These are phyloP conservation scores for Drosophila neocordata DNA, from an alignment of 1,140 invertebrate species.

Conservation along the genomic window DNA sequence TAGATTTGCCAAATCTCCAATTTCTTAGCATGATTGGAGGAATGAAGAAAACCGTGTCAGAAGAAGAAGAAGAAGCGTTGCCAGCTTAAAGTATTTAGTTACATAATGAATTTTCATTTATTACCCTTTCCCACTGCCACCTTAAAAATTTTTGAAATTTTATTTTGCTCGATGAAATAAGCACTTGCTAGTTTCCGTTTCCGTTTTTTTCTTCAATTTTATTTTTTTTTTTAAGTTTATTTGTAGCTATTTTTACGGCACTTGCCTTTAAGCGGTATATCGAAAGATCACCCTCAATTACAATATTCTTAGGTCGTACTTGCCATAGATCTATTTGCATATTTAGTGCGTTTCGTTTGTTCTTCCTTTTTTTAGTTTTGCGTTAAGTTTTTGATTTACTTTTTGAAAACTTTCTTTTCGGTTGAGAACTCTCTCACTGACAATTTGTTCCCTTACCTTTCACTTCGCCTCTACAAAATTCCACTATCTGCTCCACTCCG, in stretches of 20 bases:
- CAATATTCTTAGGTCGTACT: conserved; percentile 33
- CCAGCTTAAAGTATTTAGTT: neutral
- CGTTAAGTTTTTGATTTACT: conserved; percentile 44
- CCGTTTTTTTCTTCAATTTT: neutral
- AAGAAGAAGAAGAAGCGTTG: neutral
- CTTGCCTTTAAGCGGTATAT: conserved; percentile 24
- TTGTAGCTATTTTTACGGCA: conserved; percentile 25
- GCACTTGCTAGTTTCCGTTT: conserved; percentile 54
- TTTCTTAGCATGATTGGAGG: neutral
- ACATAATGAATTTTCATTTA: too few species aligned
- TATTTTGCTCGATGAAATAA: conserved; percentile 45
- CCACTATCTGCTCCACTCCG: conserved; percentile 43
- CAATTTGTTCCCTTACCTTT: conserved; percentile 64
- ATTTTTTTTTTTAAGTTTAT: conserved; percentile 27
- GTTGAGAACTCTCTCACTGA: conserved; percentile 73
- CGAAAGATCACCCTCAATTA: conserved; percentile 21
- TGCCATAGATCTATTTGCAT: conserved; percentile 19
- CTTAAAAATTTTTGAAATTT: neutral
- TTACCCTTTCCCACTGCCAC: too few species aligned
- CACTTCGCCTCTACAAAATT: conserved; percentile 40
- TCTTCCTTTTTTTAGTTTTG: conserved; percentile 22
- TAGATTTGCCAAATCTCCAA: neutral
- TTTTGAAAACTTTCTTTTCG: conserved; percentile 62
- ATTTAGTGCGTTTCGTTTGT: conserved; percentile 4
- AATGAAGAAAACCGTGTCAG: too few species aligned